These are phyloP conservation scores for Eupsilia transversa DNA, from an alignment of 2,888 invertebrate species.

Conservation along the genomic window DNA sequence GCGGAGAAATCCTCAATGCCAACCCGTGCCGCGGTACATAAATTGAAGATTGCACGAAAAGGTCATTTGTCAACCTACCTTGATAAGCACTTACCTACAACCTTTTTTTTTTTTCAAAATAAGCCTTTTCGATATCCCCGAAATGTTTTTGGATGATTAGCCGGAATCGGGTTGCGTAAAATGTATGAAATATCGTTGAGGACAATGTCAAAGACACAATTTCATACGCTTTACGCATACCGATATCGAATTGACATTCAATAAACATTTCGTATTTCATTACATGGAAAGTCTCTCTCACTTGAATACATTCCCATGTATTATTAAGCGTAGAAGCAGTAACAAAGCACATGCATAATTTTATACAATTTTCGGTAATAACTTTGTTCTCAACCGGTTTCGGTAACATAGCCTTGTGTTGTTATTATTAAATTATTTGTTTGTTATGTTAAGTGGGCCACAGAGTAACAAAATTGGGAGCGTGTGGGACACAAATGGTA, in stretches of 20 bases:
- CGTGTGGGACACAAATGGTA: slow-evolving; percentile 17
- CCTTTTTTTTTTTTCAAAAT: not conserved
- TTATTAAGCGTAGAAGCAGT: too few relatives aligned
- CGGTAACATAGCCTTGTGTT: slow-evolving; percentile 3
- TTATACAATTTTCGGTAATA: not conserved
- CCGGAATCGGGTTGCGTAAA: not conserved
- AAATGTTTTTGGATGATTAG: not conserved
- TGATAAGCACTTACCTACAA: not conserved
- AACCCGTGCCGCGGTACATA: not conserved
- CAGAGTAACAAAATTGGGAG: slow-evolving; percentile 19
- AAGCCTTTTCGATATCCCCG: not conserved
- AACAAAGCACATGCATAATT: slow-evolving; percentile 13
- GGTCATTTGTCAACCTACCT: not conserved
- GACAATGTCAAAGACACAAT: not conserved
- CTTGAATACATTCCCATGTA: not conserved
- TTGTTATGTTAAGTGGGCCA: slow-evolving; percentile 31
- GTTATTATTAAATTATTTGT: slow-evolving; percentile 27
- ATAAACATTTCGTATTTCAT: not conserved
- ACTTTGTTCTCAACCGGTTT: not conserved
- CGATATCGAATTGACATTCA: not conserved
- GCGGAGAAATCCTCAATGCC: not conserved
- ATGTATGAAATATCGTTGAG: not conserved
- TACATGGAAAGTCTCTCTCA: not conserved
- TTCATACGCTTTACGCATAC: not conserved
- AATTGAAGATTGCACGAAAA: not conserved